These are phyloP conservation scores for Pachyramphus minor DNA, from an alignment of 2,113 vertebrate species.

Conservation along the genomic window DNA sequence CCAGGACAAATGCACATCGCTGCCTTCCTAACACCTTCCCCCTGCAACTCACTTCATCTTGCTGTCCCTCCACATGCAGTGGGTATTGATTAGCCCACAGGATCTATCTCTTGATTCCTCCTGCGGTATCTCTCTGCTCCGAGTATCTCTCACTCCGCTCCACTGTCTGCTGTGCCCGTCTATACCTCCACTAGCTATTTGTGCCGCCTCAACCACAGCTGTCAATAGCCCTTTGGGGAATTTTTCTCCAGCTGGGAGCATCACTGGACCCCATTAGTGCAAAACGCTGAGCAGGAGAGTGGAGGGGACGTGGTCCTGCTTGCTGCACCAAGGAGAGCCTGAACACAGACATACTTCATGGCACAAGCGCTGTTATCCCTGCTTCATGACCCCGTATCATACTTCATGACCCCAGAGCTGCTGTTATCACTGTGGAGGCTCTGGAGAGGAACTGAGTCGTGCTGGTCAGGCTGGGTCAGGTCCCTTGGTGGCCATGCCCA, in stretches of 20 bases:
- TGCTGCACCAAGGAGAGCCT: not conserved
- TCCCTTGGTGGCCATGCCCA: not conserved
- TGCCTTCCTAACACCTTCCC: not conserved
- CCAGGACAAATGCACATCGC: not conserved
- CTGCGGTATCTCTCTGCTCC: conserved; percentile 37
- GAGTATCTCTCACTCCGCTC: conserved; percentile 43
- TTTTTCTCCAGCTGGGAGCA: not conserved
- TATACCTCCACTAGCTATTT: not conserved
- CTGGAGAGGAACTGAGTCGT: not conserved
- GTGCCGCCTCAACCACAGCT: not conserved
- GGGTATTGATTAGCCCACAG: conserved; percentile 46
- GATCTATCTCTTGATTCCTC: conserved; percentile 49
- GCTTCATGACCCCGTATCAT: no score
- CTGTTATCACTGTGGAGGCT: not conserved
- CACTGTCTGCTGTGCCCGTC: not conserved
- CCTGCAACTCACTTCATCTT: conserved; percentile 38
- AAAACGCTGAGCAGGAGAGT: not conserved
- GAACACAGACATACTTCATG: accelerated
- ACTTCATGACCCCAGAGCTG: not conserved
- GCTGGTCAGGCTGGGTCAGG: not conserved
- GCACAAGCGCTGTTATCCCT: not conserved
- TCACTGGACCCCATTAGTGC: not conserved
- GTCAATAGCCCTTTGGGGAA: not conserved
- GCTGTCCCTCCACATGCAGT: conserved; percentile 3
- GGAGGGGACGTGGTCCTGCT: accelerated